Evolutionary conservation across 2,888 invertebrate species (phyloP).

Genomic region (Darwinula stevensoni): DNA sequence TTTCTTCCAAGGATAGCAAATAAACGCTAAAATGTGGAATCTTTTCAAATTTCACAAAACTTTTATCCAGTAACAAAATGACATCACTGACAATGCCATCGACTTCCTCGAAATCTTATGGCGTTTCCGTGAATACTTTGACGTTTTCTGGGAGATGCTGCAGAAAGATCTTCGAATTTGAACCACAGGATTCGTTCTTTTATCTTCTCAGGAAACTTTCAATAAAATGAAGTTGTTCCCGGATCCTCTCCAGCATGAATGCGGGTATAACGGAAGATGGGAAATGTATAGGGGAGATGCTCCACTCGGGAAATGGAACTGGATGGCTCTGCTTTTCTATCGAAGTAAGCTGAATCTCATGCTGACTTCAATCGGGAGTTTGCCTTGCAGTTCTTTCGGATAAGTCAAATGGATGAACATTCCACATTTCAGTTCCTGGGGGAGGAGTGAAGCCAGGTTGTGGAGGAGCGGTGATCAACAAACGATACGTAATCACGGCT

Average conservation of each 20-base stretch:
- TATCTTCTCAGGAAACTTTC: neutral
- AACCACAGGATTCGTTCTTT: too few species aligned
- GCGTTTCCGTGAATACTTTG: too few species aligned
- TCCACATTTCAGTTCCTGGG: neutral
- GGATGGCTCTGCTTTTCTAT: constrained; percentile 1
- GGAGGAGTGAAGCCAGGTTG: neutral
- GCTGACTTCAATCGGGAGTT: neutral
- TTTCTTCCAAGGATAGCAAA: too few species aligned
- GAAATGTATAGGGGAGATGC: neutral
- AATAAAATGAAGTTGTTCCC: neutral
- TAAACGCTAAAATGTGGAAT: neutral
- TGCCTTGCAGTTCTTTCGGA: neutral
- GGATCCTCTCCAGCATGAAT: neutral
- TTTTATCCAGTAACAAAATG: neutral
- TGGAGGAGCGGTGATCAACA: neutral
- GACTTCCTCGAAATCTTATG: neutral
- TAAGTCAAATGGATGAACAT: neutral
- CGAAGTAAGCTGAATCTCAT: too few species aligned
- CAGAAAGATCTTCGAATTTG: too few species aligned
- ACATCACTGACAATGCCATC: neutral
- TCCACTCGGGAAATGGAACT: neutral
- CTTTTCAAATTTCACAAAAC: neutral
- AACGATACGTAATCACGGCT: constrained; percentile 1
- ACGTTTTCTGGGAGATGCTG: too few species aligned
- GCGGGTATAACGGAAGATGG: neutral